These are phyloP conservation scores for Sericinus montela DNA, from an alignment of 2,888 invertebrate genomes.

Conservation along the genomic window DNA sequence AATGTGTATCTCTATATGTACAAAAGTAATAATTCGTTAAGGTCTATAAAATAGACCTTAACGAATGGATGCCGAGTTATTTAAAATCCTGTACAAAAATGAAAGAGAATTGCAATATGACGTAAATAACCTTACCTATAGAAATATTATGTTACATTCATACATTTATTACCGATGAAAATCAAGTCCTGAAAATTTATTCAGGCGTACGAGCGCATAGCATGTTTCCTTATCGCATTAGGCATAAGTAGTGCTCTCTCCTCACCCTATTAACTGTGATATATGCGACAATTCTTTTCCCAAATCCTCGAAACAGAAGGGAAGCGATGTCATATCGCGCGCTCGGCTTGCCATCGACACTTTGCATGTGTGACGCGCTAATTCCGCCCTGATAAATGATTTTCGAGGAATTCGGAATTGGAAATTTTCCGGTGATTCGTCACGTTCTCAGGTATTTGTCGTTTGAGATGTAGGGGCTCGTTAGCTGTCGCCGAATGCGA, in stretches of 20 bases:
- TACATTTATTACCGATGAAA: conserved; percentile 71
- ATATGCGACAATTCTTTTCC: conserved; percentile 77
- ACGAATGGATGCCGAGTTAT: no score
- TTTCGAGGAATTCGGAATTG: conserved; percentile 47
- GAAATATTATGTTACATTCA: conserved; percentile 22
- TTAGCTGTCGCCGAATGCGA: conserved; percentile 2
- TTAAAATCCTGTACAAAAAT: no score
- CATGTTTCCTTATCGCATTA: conserved; percentile 78
- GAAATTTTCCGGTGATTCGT: conserved; percentile 48
- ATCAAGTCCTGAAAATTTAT: conserved; percentile 66
- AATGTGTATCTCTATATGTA: no score
- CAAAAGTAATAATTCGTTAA: no score
- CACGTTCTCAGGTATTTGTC: conserved; percentile 25
- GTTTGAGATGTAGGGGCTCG: conserved; percentile 16
- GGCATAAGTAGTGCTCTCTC: conserved; percentile 78
- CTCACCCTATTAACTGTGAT: conserved; percentile 77
- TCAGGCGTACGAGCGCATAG: conserved; percentile 56
- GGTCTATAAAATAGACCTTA: no score
- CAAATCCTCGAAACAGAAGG: conserved; percentile 70
- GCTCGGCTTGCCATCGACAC: conserved; percentile 54
- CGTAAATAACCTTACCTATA: no score
- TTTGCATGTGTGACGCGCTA: conserved; percentile 58
- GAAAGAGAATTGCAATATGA: no score
- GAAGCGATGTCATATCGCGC: conserved; percentile 64
- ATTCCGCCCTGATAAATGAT: conserved; percentile 70